Evolutionary conservation across 2,113 vertebrate species (phyloP), one percentile per base, ranked within the genome.

Genomic region (Neogale vison): DNA sequence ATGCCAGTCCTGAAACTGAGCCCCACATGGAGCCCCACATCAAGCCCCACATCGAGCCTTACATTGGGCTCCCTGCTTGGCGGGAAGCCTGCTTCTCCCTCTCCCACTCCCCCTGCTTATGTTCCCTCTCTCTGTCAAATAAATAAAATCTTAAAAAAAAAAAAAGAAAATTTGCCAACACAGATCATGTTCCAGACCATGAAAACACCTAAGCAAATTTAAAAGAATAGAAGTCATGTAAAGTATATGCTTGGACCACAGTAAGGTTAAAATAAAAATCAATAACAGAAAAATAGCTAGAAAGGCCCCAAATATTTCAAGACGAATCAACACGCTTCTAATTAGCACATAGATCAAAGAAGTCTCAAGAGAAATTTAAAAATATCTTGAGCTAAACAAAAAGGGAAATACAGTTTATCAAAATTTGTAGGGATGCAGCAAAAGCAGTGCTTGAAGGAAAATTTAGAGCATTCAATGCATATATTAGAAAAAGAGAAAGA

Each of bases 251-350:
- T 74, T 81, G 36, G 23, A 71, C 31, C 59, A 82, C 67, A 67
- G 5, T 52, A 72, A 82, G 24, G 20, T 93, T 72, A 81, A 86
- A 82, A 23, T 92, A 59, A 67, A 97, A 81, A 93, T 95, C n/a
- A 94, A 5, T 63, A 76, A 45, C 15, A 88, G 39, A 76, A 93
- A 87, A 63, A 90, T 63, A 94, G 26, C 21, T 90, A 24, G 39
- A 74, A 86, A 85, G 36, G 85, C 29, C 24, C 39, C 47, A 94
- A 89, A 57, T 88, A 92, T 84, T 94, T 94, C 31, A 50, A 90
- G 76, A 79, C 88, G 71, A 84, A 84, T 65, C 47, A 80, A 45
- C 21, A 84, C 2, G 23, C 47, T 95, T 69, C n/a, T 93, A 83
- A 89, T n/a, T 93, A 71, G 76, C 71, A 74, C 26, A 67, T 71